Base-by-base conservation (phyloP, 2,113 vertebrate genomes). In the Sinocyclocheilus anophthalmus region DNA sequence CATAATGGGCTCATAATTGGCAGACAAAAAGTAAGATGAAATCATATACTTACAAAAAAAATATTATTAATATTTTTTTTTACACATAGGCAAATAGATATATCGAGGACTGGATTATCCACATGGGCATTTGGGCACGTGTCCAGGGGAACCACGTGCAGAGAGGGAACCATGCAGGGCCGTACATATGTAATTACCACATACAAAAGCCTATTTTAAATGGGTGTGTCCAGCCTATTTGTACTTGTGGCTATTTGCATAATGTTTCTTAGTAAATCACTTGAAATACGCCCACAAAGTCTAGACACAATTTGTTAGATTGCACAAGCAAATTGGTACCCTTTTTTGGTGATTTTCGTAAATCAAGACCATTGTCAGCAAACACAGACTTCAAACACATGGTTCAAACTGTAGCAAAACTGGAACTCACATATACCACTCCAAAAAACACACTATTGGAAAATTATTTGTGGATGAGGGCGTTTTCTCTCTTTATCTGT, bases 351-450 rank as follows among this genome's bases (percentile, higher is more conserved):
- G 75, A 30, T 55, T 76, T 76, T 30, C 16, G 0, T 53, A 55
- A 76, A 76, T 76, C 75, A 76, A 53, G 45, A 55, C n/a, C 45
- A 76, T 76, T 55, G 48, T 76, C 75, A 76, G n/a, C 5, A 76
- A 76, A 53, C 22, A 48, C 73, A 39, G 33, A 76, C 73, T 76
- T 50, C 18, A 72, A 72, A 72, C 33, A 39, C 33, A 72, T 6
- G n/a, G 42, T 76, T 76, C 53, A 9, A 10, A 24, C 33, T 42
- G 45, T 42, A n/a, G 11, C 10, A 12, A 63, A 39, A 20, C 22
- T 1, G 0, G 13, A 80, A 61, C 61, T 48, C 24, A 30, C 39
- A 26, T 14, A 81, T 20, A 12, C 10, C n/a, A 26, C 61, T 22
- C 10, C 14, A 22, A 24, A 82, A 69, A 26, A 42, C 80, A 20